A percentile compares a stretch with the other conserved stretches of the same genome.
Conservation (phyloP, 2,888 invertebrate genomes). For the Scaptodrosophila latifasciaeformis region DNA sequence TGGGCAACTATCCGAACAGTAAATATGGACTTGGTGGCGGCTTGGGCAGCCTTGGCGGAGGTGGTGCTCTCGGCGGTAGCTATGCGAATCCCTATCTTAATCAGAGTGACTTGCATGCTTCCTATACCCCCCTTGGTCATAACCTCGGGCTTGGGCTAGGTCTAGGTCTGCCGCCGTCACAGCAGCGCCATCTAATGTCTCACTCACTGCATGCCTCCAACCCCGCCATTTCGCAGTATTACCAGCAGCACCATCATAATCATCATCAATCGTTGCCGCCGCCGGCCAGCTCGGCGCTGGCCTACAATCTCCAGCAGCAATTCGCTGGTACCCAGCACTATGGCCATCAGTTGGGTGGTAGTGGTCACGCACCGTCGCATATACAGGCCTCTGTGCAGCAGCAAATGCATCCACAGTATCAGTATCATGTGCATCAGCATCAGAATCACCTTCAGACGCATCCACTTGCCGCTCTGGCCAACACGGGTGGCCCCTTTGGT, state of each 20-base stretch:
- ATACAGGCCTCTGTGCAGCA: slow-evolving; percentile 72
- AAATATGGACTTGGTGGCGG: slow-evolving; percentile 38
- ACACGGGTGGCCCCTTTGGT: slow-evolving; percentile 65
- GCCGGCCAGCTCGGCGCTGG: slow-evolving; percentile 44
- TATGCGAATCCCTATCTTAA: slow-evolving; percentile 65
- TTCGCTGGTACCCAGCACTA: slow-evolving; percentile 71
- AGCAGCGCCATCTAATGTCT: slow-evolving; percentile 73
- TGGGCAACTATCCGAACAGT: slow-evolving; percentile 58
- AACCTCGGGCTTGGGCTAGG: slow-evolving; percentile 30
- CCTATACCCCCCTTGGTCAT: slow-evolving; percentile 23
- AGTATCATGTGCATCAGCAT: slow-evolving; percentile 73
- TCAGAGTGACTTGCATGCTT: slow-evolving; percentile 55
- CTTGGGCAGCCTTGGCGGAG: slow-evolving; percentile 16
- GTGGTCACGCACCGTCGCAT: slow-evolving; percentile 58
- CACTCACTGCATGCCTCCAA: slow-evolving; percentile 73
- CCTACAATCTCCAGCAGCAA: slow-evolving; percentile 72
- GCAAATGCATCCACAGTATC: slow-evolving; percentile 73
- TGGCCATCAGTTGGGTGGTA: slow-evolving; percentile 45
- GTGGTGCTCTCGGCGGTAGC: slow-evolving; percentile 33
- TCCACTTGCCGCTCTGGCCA: slow-evolving; percentile 66
- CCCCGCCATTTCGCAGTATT: slow-evolving; percentile 73
- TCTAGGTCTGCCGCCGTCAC: slow-evolving; percentile 45
- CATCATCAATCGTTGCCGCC: slow-evolving; percentile 44
- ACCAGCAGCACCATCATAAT: slow-evolving; percentile 57
- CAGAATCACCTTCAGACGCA: slow-evolving; percentile 73